Conservation (phyloP, 2,888 invertebrate species). For the Nomada goodeniana region DNA sequence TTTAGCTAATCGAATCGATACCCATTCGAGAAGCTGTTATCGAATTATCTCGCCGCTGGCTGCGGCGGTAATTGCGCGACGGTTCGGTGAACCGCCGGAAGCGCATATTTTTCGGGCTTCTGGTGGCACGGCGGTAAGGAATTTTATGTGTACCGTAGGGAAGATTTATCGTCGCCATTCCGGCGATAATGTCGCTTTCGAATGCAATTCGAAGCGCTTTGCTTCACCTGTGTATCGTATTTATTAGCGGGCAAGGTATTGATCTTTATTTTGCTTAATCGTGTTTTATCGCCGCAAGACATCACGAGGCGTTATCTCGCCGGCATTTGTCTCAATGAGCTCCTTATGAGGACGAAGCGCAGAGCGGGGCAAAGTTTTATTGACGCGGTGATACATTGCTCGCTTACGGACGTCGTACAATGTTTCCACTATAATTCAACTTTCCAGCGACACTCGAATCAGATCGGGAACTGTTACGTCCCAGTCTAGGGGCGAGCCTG, state of each 20-base stretch:
- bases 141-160: constrained; percentile 7
- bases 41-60: constrained; percentile 77
- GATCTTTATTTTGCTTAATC: constrained; percentile 30
- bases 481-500: background rate
- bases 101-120: constrained; percentile 48
- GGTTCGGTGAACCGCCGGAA: constrained; percentile 74
- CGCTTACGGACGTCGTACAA: constrained; percentile 10
- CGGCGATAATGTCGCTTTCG: constrained; percentile 23
- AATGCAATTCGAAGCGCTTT: constrained; percentile 12
- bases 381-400: background rate
- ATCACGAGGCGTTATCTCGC: constrained; percentile 9
- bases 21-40: constrained; percentile 67
- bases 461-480: background rate
- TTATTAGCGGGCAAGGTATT: constrained; percentile 15
- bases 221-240: background rate
- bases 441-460: background rate
- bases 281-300: constrained; percentile 9
- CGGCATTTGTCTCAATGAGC: constrained; percentile 30
- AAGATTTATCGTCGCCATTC: constrained; percentile 32
- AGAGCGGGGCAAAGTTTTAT: constrained; percentile 24
- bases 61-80: constrained; percentile 69
- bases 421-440: background rate
- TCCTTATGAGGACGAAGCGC: constrained; percentile 29
- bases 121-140: background rate
- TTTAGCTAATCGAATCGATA: constrained; percentile 81